Evolutionary conservation across 2,888 invertebrate species (phyloP).

Genomic region (Patella ulyssiponensis): DNA sequence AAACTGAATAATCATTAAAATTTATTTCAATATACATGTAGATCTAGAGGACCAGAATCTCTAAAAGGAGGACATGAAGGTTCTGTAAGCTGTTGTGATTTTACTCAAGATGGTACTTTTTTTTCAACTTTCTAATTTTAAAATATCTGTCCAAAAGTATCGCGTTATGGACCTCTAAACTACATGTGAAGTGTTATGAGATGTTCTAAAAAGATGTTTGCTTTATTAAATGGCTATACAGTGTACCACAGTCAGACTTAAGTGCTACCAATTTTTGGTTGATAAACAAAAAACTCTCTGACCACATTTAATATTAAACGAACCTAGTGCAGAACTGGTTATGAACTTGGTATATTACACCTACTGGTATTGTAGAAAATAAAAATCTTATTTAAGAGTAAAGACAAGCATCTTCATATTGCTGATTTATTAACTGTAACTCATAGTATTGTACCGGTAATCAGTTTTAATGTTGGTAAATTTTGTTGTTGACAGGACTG

Average conservation of each 20-base stretch:
- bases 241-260: no score
- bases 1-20: neutral
- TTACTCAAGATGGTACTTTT: slow-evolving; percentile 64
- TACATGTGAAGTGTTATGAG: neutral
- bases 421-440: neutral
- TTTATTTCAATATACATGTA: slow-evolving; percentile 31
- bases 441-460: neutral
- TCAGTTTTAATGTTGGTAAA: neutral
- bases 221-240: no score
- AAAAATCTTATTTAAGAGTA: neutral
- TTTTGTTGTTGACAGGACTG: slow-evolving; percentile 49
- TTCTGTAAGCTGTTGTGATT: slow-evolving; percentile 68
- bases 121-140: neutral
- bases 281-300: no score
- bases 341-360: neutral
- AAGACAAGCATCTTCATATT: neutral
- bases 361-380: neutral
- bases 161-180: neutral
- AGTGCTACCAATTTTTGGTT: no score
- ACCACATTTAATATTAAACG: no score
- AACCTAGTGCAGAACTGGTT: neutral
- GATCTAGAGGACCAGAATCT: slow-evolving; percentile 62
- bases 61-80: slow-evolving; percentile 69
- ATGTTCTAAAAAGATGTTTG: neutral
- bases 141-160: neutral